phyloP scores from a whole-genome alignment of 2,888 invertebrate genomes.

The Sinopyrophorus schimmeli region DNA sequence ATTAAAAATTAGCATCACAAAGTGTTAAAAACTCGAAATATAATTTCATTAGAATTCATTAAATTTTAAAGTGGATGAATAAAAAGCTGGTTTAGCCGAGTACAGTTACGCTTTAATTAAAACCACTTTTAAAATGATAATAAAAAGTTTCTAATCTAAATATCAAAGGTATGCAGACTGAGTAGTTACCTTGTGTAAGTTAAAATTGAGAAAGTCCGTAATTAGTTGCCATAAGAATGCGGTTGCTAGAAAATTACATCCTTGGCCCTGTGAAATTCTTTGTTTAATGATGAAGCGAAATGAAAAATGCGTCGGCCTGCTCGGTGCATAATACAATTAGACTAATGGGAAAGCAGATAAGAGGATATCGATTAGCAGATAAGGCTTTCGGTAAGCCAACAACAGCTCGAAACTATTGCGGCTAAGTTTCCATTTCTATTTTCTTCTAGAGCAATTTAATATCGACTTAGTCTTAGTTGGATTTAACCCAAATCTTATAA shows the following conservation, averaged over 20 bases:
- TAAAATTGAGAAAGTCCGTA: constrained; percentile 30
- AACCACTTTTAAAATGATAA: constrained; percentile 19
- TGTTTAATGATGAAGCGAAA: constrained; percentile 11
- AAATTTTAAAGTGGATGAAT: constrained; percentile 16
- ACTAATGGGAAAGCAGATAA: constrained; percentile 15
- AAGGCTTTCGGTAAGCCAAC: background rate
- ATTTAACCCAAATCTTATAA: no score
- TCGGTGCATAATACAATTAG: constrained; percentile 9
- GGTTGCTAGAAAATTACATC: constrained; percentile 27
- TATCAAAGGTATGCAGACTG: constrained; percentile 29
- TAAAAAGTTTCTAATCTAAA: constrained; percentile 32
- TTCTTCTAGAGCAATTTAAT: no score
- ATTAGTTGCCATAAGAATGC: constrained; percentile 26
- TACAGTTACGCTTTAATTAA: constrained; percentile 22
- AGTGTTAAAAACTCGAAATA: constrained; percentile 16
- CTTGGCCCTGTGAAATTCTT: constrained; percentile 27
- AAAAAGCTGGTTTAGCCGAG: constrained; percentile 20
- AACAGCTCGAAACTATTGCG: background rate
- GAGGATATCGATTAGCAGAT: constrained; percentile 10
- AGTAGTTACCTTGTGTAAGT: constrained; percentile 25
- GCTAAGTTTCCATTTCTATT: no score
- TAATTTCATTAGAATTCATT: constrained; percentile 22
- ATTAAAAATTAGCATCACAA: constrained; percentile 25
- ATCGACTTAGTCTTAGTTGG: no score
- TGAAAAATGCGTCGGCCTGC: constrained; percentile 1